Percentiles rank a stretch among this genome's conserved stretches.
Evolutionary conservation across 2,888 invertebrate species (phyloP).

Genomic region (Loripinus fragilis): DNA sequence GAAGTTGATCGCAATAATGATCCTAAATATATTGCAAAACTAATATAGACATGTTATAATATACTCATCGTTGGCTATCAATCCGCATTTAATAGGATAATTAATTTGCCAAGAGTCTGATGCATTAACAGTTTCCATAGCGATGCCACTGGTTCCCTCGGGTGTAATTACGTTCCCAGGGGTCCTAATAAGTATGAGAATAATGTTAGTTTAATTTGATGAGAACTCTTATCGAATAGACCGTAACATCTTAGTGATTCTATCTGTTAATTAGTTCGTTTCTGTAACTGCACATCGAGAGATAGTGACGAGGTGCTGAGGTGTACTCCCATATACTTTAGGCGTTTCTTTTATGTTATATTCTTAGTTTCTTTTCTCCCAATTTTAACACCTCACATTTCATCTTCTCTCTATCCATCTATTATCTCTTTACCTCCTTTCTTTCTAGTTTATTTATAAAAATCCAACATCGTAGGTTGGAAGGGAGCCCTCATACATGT

Average conservation of each 20-base stretch:
- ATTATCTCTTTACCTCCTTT: no score
- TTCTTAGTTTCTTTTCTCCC: no score
- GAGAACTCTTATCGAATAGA: constrained; percentile 6
- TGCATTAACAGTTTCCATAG: constrained; percentile 53
- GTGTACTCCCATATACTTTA: no score
- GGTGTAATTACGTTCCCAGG: constrained; percentile 45
- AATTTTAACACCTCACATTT: no score
- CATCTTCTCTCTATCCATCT: no score
- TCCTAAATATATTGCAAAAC: constrained; percentile 7
- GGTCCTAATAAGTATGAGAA: constrained; percentile 18
- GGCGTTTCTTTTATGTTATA: no score
- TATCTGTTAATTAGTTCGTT: constrained; percentile 13
- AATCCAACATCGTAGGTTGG: no score
- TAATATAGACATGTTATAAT: constrained; percentile 20
- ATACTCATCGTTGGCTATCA: constrained; percentile 13
- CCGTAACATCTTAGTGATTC: constrained; percentile 7
- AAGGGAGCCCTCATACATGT: no score
- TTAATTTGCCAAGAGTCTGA: constrained; percentile 48
- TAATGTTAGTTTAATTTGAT: constrained; percentile 22
- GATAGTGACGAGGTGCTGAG: no score
- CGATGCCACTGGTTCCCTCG: constrained; percentile 31
- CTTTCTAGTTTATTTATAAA: no score
- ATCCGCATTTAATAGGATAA: constrained; percentile 58
- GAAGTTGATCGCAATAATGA: not conserved
- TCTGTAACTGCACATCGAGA: not conserved